Conservation (phyloP, 2,113 vertebrate genomes). For the Philantomba maxwellii region DNA sequence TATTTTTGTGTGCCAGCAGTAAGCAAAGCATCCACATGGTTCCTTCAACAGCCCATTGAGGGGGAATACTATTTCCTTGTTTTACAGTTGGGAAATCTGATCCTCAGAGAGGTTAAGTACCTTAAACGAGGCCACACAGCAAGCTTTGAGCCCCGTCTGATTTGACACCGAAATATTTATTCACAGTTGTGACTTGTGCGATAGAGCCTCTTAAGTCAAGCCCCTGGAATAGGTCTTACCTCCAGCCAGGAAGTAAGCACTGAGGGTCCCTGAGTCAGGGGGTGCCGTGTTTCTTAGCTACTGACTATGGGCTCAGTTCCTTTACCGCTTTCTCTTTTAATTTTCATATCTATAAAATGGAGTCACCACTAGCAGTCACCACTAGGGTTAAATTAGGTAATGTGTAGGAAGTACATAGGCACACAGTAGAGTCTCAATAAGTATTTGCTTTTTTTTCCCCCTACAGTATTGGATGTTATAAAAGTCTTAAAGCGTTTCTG, state of each 20-base stretch:
- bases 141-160: not conserved
- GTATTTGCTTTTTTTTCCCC: not conserved
- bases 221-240: not conserved
- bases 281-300: not conserved
- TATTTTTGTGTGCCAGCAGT: not conserved
- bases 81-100: slow-evolving; percentile 25
- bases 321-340: not conserved
- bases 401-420: not conserved
- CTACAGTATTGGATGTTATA: not conserved
- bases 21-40: not conserved
- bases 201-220: not conserved
- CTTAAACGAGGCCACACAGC: not conserved
- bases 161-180: not conserved
- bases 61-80: not conserved
- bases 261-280: not conserved
- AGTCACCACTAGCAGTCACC: no score
- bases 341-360: not conserved
- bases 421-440: not conserved
- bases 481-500: not conserved
- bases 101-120: slow-evolving; percentile 29
- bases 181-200: not conserved
- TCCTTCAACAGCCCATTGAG: not conserved
- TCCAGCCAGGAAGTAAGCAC: not conserved
- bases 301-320: not conserved
- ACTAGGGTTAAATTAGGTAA: not conserved